Conservation (phyloP, 2,888 invertebrate species). For the Phasia obesa region DNA sequence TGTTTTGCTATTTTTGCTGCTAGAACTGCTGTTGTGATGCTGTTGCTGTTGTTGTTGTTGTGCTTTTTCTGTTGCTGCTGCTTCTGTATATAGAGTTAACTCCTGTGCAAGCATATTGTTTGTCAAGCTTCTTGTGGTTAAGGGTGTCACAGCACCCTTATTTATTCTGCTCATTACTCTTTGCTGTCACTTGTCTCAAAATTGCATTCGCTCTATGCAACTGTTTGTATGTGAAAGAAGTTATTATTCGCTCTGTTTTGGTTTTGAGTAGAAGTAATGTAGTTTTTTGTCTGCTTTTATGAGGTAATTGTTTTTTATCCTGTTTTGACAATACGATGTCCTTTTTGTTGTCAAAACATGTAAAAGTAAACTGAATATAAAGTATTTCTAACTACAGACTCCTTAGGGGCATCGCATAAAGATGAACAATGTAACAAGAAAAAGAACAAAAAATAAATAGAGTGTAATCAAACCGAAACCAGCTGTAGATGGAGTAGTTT, state of each 20-base stretch:
- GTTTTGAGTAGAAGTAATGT: conserved; percentile 55
- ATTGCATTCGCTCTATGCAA: conserved; percentile 4
- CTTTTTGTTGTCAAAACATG: conserved; percentile 78
- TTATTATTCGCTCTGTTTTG: conserved; percentile 64
- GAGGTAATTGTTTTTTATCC: conserved; percentile 74
- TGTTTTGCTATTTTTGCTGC: conserved; percentile 67
- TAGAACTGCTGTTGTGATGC: conserved; percentile 43
- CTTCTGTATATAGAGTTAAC: conserved; percentile 61
- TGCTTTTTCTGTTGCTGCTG: conserved; percentile 48
- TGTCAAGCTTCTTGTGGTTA: conserved; percentile 43
- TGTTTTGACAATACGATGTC: conserved; percentile 66
- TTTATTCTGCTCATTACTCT: conserved; percentile 60
- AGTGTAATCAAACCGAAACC: conserved; percentile 7
- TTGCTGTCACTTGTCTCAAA: conserved; percentile 44
- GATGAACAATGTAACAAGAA: conserved; percentile 10
- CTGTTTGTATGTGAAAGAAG: conserved; percentile 44
- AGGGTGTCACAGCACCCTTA: conserved; percentile 62
- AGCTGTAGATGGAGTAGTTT: conserved; percentile 8
- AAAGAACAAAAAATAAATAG: conserved; percentile 13
- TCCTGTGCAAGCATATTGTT: conserved; percentile 68
- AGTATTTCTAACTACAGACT: conserved; percentile 61
- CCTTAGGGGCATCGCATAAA: conserved; percentile 71
- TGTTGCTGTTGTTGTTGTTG: conserved; percentile 50
- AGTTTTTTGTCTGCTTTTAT: conserved; percentile 43
- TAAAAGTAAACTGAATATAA: conserved; percentile 72